Conservation (phyloP, 2,797 vertebrate genomes). For the Champsocephalus gunnari region DNA sequence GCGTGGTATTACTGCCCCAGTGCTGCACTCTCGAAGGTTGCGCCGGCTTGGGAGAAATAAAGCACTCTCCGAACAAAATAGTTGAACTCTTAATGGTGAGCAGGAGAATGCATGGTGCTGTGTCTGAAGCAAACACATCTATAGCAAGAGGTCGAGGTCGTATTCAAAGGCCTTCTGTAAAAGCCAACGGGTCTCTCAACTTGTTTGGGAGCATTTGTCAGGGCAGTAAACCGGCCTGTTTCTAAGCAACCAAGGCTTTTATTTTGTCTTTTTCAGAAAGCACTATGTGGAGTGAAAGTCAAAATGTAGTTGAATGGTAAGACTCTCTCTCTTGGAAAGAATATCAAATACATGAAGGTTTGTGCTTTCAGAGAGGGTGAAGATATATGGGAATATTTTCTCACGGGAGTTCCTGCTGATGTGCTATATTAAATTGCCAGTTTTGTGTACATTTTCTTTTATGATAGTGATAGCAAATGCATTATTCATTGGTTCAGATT, state of each 20-base stretch:
- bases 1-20: slow-evolving; percentile 34
- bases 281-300: not conserved
- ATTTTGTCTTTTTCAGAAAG: slow-evolving; percentile 28
- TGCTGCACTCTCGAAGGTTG: slow-evolving; percentile 6
- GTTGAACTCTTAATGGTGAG: slow-evolving; percentile 18
- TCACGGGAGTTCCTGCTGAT: not conserved
- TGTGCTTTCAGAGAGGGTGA: slow-evolving; percentile 15
- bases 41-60: slow-evolving; percentile 17
- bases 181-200: slow-evolving; percentile 52
- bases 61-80: slow-evolving; percentile 14
- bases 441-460: slow-evolving; percentile 6
- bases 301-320: slow-evolving; percentile 33
- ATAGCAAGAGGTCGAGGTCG: slow-evolving; percentile 44
- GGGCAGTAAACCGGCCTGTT: slow-evolving; percentile 53
- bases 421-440: not conserved
- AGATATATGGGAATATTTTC: not conserved
- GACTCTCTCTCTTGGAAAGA: not conserved
- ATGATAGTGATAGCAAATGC: slow-evolving; percentile 30
- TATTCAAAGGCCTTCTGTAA: slow-evolving; percentile 38
- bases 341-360: not conserved
- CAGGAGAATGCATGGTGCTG: slow-evolving; percentile 13
- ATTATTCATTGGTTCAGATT: slow-evolving; percentile 48
- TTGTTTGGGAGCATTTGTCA: slow-evolving; percentile 38
- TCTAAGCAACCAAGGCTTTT: slow-evolving; percentile 61
- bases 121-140: slow-evolving; percentile 26